Evolutionary conservation across 1,140 invertebrate species (phyloP), one percentile per base, ranked within the genome.

Genomic region (Brachionus rotundiformis): DNA sequence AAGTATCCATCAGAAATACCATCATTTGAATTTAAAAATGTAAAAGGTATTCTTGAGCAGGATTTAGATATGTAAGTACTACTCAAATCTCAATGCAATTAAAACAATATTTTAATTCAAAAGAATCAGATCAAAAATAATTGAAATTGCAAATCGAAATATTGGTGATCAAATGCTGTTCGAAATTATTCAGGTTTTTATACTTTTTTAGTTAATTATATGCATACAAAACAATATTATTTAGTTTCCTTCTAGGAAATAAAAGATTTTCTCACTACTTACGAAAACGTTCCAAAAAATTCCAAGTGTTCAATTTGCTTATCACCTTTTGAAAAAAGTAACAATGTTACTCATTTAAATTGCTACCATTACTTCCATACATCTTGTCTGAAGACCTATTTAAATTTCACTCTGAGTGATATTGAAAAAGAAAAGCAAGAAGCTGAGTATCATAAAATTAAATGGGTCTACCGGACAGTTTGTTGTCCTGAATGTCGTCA

Each of bases 321-420:
- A 27, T 31, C 4, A 10, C 6, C 31, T 5, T 79, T 79, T 10
- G 31, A 54, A 0, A 33, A 54, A 13, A 19, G 33, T 11, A 5
- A 29, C 47, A 54, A 79, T 29, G 76, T 79, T 10, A 39, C 49
- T 23, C 76, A 79, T 59, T 47, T 79, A 13, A 39, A 63, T 39
- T 79, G 76, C 25, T 79, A 79, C 59, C 76, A 79, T 29, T 79
- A 79, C 41, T 79, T 79, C 59, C 76, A 79, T 27, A 59, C 27
- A 23, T 79, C 47, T 13, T 79, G 76, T 79, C 29, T 79, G 4
- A 19, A 16, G n/a, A 79, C 47, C 13, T 59, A 59, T 41, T 23
- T 79, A 47, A 59, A 4, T 1, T 79, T 59, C 59, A 10, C 47
- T 10, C 11, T 54, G n/a, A 33, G 31, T 6, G 76, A 79, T 39